These are phyloP conservation scores for Erithacus rubecula DNA, from an alignment of 2,797 vertebrate species.

Conservation along the genomic window DNA sequence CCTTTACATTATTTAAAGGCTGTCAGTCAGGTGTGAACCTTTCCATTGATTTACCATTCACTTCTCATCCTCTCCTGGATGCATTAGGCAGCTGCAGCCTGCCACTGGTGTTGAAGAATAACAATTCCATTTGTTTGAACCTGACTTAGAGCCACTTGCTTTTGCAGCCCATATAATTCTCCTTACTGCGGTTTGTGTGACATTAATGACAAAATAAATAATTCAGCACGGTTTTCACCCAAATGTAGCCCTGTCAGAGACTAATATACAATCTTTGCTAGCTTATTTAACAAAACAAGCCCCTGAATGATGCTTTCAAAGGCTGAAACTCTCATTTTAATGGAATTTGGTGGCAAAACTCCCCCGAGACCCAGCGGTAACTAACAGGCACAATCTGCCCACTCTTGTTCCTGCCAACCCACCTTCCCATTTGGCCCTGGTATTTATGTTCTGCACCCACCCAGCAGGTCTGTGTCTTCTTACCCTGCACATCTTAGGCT, in stretches of 20 bases:
- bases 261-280: constrained; percentile 22
- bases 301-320: background rate
- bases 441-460: background rate
- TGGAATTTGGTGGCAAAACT: constrained; percentile 4
- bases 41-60: constrained; percentile 57
- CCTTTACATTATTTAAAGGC: constrained; percentile 46
- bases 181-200: background rate
- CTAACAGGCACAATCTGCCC: background rate
- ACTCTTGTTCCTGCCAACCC: background rate
- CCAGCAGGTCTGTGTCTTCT: background rate
- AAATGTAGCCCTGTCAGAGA: constrained; percentile 39
- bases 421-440: background rate
- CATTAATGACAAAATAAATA: constrained; percentile 70
- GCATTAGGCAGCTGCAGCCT: constrained; percentile 17
- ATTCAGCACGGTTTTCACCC: constrained; percentile 48
- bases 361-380: background rate
- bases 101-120: constrained; percentile 8
- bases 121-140: constrained; percentile 35
- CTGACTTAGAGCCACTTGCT: background rate
- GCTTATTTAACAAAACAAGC: constrained; percentile 42
- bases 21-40: constrained; percentile 57
- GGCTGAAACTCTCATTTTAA: constrained; percentile 1
- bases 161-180: constrained; percentile 38
- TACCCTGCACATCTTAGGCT: background rate
- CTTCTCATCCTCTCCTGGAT: constrained; percentile 37